These are phyloP conservation scores for Nilaparvata lugens DNA, from an alignment of 1,140 invertebrate species.

Conservation along the genomic window DNA sequence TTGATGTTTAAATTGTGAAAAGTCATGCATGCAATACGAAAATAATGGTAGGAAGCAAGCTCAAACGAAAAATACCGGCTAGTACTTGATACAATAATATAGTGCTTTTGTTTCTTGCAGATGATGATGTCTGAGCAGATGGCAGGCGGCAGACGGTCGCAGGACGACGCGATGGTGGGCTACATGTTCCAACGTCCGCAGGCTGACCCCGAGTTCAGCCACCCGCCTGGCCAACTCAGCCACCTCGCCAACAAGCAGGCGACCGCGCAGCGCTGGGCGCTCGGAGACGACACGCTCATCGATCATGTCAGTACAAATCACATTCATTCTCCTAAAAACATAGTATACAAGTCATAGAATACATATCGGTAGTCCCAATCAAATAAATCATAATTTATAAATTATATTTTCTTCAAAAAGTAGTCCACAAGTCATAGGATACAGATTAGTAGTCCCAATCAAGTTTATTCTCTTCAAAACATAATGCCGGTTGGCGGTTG, in stretches of 20 bases:
- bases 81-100: neutral
- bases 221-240: neutral
- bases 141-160: constrained; percentile 39
- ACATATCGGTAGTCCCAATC: too few species aligned
- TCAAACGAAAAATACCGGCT: neutral
- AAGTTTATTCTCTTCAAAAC: too few species aligned
- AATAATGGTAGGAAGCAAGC: neutral
- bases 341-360: too few species aligned
- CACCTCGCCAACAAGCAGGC: constrained; percentile 8
- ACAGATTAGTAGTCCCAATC: too few species aligned
- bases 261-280: constrained; percentile 7
- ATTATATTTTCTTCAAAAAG: too few species aligned
- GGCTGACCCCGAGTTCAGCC: constrained; percentile 60
- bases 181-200: constrained; percentile 78
- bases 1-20: too few species aligned
- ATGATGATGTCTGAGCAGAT: constrained; percentile 5
- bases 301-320: constrained; percentile 14
- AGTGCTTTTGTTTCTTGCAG: neutral
- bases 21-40: neutral
- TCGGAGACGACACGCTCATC: constrained; percentile 15
- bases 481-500: too few species aligned
- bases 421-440: too few species aligned
- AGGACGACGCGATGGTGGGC: constrained; percentile 79
- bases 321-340: too few species aligned
- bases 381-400: too few species aligned